phyloP scores from a whole-genome alignment of 2,113 vertebrate species.

The Bufo gargarizans region DNA sequence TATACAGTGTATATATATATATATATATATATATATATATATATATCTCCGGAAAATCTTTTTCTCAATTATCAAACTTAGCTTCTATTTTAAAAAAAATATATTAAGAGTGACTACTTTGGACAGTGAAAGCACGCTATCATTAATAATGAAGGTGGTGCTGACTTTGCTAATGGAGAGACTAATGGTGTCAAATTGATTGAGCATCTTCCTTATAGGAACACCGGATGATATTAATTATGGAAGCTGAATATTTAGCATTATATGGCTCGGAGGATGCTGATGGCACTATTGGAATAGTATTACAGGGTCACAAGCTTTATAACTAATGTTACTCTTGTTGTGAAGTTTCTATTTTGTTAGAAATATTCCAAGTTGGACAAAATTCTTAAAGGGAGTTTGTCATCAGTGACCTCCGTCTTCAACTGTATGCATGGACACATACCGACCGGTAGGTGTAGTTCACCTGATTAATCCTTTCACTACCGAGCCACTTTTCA shows the following conservation, averaged over 20 bases:
- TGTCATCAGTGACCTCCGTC: no score
- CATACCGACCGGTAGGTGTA: no score
- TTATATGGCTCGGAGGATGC: not conserved
- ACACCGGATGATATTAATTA: constrained; percentile 40
- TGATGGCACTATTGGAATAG: constrained; percentile 28
- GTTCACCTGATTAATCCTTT: no score
- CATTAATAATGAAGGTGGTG: constrained; percentile 37
- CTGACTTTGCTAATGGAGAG: constrained; percentile 45
- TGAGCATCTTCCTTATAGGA: constrained; percentile 23
- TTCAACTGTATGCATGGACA: no score
- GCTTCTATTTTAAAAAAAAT: not conserved
- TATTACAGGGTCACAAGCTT: not conserved
- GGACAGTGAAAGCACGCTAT: not conserved
- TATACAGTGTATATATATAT: no score
- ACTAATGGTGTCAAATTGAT: constrained; percentile 45
- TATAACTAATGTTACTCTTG: not conserved
- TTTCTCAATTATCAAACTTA: not conserved
- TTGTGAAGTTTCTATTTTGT: not conserved
- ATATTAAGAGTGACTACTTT: not conserved
- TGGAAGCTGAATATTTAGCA: constrained; percentile 18
- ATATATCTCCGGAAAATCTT: not conserved
- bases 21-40: no score
- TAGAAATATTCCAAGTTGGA: not conserved
- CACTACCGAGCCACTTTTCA: no score
- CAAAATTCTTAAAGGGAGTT: no score